phyloP scores from a whole-genome alignment of 2,888 invertebrate genomes.

The Coelinius sp. region DNA sequence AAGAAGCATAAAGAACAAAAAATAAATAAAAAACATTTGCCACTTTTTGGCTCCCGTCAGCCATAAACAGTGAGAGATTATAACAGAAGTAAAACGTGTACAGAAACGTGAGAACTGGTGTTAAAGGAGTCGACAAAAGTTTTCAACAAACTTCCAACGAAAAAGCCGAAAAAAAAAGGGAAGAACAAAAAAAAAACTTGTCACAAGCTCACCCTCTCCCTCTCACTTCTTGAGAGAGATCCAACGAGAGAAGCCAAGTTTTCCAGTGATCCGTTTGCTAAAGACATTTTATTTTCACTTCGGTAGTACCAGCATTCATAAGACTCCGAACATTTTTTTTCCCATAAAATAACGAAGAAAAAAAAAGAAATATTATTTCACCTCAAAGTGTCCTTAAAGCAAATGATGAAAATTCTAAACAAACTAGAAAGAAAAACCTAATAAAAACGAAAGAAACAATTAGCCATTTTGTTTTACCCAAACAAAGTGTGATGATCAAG shows the following conservation, averaged over 20 bases:
- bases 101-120: constrained; percentile 8
- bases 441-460: background rate
- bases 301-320: constrained; percentile 34
- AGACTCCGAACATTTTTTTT: background rate
- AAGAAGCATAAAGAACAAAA: constrained; percentile 2
- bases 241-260: constrained; percentile 14
- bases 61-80: constrained; percentile 1
- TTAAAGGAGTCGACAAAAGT: constrained; percentile 12
- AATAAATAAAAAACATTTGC: background rate
- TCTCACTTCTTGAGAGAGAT: constrained; percentile 14
- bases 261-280: background rate
- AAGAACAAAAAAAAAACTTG: constrained; percentile 10
- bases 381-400: constrained; percentile 40
- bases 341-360: background rate
- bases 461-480: background rate
- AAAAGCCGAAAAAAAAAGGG: background rate
- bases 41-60: background rate
- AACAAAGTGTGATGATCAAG: constrained; percentile 5
- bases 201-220: background rate
- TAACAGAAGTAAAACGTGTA: background rate
- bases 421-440: constrained; percentile 3
- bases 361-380: background rate
- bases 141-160: constrained; percentile 7
- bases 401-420: constrained; percentile 7
- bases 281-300: constrained; percentile 29